Evolutionary conservation across 2,888 invertebrate genomes (phyloP).

Genomic region (Epinotia brunnichana): DNA sequence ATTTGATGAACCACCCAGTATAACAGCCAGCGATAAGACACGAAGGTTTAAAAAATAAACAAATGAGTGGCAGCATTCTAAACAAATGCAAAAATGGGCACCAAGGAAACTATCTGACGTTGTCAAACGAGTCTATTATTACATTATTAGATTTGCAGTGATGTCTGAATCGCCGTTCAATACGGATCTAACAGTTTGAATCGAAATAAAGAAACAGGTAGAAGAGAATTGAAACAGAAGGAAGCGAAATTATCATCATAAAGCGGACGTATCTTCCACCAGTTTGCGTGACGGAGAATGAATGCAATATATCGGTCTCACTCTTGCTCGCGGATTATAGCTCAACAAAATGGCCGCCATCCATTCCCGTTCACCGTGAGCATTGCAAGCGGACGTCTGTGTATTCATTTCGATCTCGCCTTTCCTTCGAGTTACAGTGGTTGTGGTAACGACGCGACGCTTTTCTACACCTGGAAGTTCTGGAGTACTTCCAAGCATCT

Average conservation of each 20-base stretch:
- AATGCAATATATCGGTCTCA: slow-evolving; percentile 52
- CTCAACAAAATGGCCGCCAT: slow-evolving; percentile 73
- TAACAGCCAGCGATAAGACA: slow-evolving; percentile 18
- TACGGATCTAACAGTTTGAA: neutral
- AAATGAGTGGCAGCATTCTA: slow-evolving; percentile 24
- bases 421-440: slow-evolving; percentile 29
- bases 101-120: slow-evolving; percentile 38
- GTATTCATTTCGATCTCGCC: slow-evolving; percentile 30
- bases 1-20: neutral
- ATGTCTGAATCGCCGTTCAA: neutral
- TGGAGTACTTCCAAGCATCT: slow-evolving; percentile 7
- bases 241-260: slow-evolving; percentile 22
- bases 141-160: slow-evolving; percentile 35
- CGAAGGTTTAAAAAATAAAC: slow-evolving; percentile 22
- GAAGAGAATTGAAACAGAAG: slow-evolving; percentile 32
- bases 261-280: slow-evolving; percentile 31
- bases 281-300: slow-evolving; percentile 34
- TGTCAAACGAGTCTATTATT: slow-evolving; percentile 38
- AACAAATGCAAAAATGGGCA: slow-evolving; percentile 33
- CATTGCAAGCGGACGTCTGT: slow-evolving; percentile 37
- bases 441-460: slow-evolving; percentile 16
- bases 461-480: slow-evolving; percentile 33
- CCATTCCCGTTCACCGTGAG: slow-evolving; percentile 46
- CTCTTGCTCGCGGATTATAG: slow-evolving; percentile 61
- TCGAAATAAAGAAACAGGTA: slow-evolving; percentile 24